phyloP scores from a whole-genome alignment of 2,113 vertebrate species.

The Oxyruncus cristatus region DNA sequence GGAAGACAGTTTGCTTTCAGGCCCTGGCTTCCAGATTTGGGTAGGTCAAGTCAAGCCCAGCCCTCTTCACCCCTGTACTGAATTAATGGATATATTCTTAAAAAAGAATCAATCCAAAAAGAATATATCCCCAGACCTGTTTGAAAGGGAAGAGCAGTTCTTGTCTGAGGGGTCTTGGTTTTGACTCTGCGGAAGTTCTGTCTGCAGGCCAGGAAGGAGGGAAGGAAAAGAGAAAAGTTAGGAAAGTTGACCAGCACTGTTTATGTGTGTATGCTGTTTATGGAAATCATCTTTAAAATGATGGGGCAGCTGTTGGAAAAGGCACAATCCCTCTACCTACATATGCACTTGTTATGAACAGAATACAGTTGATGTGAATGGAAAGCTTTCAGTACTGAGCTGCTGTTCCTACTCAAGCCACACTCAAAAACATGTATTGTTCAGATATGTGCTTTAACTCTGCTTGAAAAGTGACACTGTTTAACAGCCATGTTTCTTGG shows the following conservation, averaged over 20 bases:
- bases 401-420: neutral
- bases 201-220: neutral
- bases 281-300: slow-evolving; percentile 3
- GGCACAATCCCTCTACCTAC: neutral
- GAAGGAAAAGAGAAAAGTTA: neutral
- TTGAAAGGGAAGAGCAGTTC: neutral
- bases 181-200: neutral
- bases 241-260: neutral
- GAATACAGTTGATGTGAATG: slow-evolving; percentile 18
- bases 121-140: neutral
- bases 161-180: neutral
- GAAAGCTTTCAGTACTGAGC: neutral
- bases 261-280: neutral
- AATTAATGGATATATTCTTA: neutral
- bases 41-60: neutral
- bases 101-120: neutral
- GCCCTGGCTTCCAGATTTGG: neutral
- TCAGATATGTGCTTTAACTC: neutral
- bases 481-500: neutral
- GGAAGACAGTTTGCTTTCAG: neutral
- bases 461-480: neutral
- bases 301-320: neutral
- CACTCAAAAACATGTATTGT: neutral
- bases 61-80: neutral
- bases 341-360: neutral